phyloP scores from a whole-genome alignment of 2,888 invertebrate genomes.

The Notodonta ziczac region DNA sequence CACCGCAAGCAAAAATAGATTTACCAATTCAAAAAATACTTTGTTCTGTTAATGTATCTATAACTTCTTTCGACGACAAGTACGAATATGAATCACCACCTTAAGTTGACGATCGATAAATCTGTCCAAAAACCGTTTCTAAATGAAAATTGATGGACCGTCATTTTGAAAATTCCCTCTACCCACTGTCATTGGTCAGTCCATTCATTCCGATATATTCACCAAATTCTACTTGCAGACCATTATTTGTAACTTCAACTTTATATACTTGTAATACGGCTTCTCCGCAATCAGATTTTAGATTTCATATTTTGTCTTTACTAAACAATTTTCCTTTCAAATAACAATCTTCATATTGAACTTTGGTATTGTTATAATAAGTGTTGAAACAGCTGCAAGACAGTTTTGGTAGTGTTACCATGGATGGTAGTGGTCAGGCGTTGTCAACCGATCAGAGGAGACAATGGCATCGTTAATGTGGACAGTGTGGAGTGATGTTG shows the following conservation, averaged over 20 bases:
- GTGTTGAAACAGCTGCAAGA: conserved; percentile 15
- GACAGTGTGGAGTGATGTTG: conserved; percentile 68
- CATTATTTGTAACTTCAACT: conserved; percentile 38
- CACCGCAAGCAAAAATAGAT: too few species aligned
- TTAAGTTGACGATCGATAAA: conserved; percentile 30
- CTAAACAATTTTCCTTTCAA: conserved; percentile 8
- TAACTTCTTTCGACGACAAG: neutral
- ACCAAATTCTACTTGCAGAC: conserved; percentile 28
- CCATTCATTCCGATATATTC: conserved; percentile 65
- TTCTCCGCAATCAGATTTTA: conserved; percentile 13
- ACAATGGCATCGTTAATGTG: conserved; percentile 81
- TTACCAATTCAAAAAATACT: too few species aligned
- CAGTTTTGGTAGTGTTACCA: conserved; percentile 34
- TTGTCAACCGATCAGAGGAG: conserved; percentile 60
- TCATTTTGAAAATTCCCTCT: conserved; percentile 64
- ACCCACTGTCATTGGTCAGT: conserved; percentile 68
- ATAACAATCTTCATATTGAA: conserved; percentile 13
- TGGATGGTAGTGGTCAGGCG: conserved; percentile 71
- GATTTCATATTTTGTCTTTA: conserved; percentile 16
- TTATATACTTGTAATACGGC: conserved; percentile 37
- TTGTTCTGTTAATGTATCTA: too few species aligned
- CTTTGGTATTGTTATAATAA: conserved; percentile 22
- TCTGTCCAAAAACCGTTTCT: conserved; percentile 28
- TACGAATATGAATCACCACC: neutral
- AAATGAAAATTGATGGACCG: conserved; percentile 72